phyloP scores from a whole-genome alignment of 2,797 vertebrate genomes.

The Eremophila alpestris region DNA sequence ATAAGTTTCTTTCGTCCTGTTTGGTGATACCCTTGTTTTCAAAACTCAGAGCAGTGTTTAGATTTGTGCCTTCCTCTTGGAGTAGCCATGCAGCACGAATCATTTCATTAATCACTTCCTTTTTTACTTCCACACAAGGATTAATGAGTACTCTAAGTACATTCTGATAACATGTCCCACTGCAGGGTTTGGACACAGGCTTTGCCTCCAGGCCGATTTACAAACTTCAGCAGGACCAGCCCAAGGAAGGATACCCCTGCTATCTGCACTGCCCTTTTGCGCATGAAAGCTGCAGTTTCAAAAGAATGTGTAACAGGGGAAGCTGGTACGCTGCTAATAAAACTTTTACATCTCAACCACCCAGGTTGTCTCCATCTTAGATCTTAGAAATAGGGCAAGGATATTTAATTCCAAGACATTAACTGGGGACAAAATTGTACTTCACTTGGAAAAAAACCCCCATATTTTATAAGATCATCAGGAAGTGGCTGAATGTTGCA shows the following conservation, averaged over 20 bases:
- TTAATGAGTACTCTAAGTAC: background rate
- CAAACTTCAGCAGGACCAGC: background rate
- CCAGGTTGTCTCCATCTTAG: background rate
- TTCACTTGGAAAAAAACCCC: accelerated
- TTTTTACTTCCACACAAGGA: background rate
- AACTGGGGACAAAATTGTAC: no score
- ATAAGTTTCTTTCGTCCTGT: background rate
- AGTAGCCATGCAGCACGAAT: accelerated
- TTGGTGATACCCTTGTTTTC: background rate
- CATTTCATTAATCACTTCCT: background rate
- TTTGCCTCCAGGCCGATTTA: accelerated
- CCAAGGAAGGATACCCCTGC: accelerated
- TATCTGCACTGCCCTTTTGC: accelerated
- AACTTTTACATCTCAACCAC: background rate
- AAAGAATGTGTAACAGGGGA: accelerated
- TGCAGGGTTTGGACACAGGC: accelerated
- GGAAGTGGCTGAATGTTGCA: accelerated
- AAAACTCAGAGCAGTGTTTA: accelerated
- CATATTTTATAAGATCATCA: accelerated
- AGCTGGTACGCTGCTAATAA: background rate
- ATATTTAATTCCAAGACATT: background rate
- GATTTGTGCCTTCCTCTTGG: no score
- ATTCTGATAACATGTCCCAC: accelerated
- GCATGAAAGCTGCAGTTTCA: accelerated
- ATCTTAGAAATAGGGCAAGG: no score